Conservation (phyloP, 1,140 invertebrate species). For the Drosophila neocordata region DNA sequence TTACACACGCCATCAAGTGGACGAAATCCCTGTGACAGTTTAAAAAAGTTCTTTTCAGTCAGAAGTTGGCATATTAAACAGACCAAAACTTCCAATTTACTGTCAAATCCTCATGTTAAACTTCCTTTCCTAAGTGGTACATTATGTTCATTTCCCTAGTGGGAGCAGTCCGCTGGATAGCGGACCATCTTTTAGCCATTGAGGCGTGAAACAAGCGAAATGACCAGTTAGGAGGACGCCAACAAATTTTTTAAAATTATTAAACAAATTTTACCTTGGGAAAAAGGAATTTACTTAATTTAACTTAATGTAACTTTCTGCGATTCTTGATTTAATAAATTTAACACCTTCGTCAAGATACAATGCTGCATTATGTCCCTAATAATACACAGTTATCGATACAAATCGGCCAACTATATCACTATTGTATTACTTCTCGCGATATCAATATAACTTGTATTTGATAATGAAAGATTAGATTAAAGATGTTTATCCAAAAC, state of each 20-base stretch:
- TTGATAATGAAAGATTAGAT: no score
- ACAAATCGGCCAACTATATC: no score
- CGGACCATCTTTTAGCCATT: conserved; percentile 58
- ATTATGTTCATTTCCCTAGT: conserved; percentile 26
- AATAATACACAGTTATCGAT: no score
- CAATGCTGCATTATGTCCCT: no score
- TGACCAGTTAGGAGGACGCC: neutral
- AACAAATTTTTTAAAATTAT: conserved; percentile 68
- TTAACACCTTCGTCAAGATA: no score
- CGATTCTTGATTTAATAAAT: no score
- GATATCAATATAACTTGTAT: no score
- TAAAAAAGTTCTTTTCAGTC: conserved; percentile 61
- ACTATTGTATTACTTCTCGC: no score
- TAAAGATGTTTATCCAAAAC: neutral
- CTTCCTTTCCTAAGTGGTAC: neutral
- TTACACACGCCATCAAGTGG: conserved; percentile 75
- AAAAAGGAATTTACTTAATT: conserved; percentile 23
- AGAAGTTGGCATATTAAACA: conserved; percentile 50
- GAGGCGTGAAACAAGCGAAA: conserved; percentile 69
- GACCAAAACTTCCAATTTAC: conserved; percentile 13
- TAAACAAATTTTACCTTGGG: conserved; percentile 28
- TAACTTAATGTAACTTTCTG: no score
- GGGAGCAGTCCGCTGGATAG: conserved; percentile 6
- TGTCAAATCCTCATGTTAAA: neutral
- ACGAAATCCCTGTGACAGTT: conserved; percentile 71